Conservation (phyloP, 2,113 vertebrate species). For the Zosterops hypoxanthus region DNA sequence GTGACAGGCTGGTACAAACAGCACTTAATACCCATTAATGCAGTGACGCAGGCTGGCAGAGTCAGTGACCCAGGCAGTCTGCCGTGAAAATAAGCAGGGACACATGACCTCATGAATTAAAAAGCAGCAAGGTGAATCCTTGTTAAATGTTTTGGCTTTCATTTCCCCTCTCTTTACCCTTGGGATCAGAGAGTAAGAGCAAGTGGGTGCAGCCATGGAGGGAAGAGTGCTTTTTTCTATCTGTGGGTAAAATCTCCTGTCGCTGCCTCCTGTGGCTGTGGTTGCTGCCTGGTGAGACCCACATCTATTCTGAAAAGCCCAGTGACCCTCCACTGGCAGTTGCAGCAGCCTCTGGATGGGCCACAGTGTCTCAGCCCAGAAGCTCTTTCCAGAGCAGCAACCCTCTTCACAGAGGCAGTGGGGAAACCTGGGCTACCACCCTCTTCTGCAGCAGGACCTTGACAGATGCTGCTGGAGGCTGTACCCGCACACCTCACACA, state of each 20-base stretch:
- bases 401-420: not conserved
- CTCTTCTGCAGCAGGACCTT: not conserved
- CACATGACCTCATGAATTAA: slow-evolving; percentile 27
- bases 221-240: not conserved
- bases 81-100: not conserved
- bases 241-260: not conserved
- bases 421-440: not conserved
- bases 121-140: slow-evolving; percentile 4
- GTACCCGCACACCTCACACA: rapidly evolving
- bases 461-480: not conserved
- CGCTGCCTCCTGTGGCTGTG: not conserved
- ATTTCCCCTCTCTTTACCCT: not conserved
- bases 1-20: not conserved
- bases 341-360: not conserved
- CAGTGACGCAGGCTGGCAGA: slow-evolving; percentile 11
- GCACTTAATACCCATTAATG: slow-evolving; percentile 13
- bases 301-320: not conserved
- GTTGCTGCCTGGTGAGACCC: not conserved
- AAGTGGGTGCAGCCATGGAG: not conserved
- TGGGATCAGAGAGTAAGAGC: not conserved
- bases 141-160: not conserved
- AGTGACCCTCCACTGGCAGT: not conserved
- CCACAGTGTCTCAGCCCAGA: not conserved
- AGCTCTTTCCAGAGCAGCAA: not conserved
- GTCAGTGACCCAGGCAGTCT: slow-evolving; percentile 25